Percentiles rank a stretch among this genome's conserved stretches.
These are phyloP conservation scores for Pagrus major DNA, from an alignment of 2,113 vertebrate species.

Conservation along the genomic window DNA sequence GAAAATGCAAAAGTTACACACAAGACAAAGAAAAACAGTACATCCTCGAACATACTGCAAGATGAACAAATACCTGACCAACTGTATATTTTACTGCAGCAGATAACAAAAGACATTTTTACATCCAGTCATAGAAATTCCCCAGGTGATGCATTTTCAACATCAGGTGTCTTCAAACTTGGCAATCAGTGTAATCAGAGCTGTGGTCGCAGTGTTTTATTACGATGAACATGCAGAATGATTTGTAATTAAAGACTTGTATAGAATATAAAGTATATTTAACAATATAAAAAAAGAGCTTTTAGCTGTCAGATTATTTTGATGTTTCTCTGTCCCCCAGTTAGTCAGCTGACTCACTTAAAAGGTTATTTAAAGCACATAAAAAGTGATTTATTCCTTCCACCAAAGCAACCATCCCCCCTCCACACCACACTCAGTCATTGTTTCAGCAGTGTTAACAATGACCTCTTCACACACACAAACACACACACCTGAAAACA, in stretches of 20 bases:
- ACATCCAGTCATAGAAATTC: not conserved
- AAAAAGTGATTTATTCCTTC: not conserved
- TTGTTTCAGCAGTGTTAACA: constrained; percentile 15
- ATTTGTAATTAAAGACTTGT: not conserved
- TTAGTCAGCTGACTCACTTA: no score
- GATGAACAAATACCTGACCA: no score
- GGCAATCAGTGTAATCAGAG: not conserved
- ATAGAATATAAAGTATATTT: no score
- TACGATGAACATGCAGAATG: not conserved
- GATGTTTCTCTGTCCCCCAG: not conserved
- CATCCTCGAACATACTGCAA: no score
- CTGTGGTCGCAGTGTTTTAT: not conserved
- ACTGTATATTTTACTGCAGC: no score
- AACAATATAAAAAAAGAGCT: not conserved
- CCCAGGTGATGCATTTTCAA: not conserved
- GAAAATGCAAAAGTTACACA: no score
- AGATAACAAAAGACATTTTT: not conserved
- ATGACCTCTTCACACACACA: constrained; percentile 21
- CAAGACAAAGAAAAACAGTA: no score
- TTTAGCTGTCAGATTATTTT: not conserved
- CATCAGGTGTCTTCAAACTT: not conserved
- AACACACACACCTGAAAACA: constrained; percentile 22
- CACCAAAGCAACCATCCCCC: not conserved
- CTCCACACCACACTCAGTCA: not conserved
- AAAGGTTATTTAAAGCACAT: not conserved